phyloP scores from a whole-genome alignment of 2,113 vertebrate genomes.

The Corythaeola cristata region DNA sequence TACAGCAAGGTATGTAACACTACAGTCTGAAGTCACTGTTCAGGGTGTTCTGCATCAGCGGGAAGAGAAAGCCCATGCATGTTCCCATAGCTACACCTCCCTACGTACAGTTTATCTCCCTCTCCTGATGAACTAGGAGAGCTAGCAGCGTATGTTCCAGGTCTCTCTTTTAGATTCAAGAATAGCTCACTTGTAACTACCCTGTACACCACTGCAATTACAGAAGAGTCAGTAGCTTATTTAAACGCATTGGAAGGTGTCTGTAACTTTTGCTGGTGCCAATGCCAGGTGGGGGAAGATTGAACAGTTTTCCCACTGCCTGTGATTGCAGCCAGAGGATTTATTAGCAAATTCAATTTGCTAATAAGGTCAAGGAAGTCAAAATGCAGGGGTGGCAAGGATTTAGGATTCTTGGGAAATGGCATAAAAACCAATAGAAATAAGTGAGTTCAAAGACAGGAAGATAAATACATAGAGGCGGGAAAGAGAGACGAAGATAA shows the following conservation, averaged over 20 bases:
- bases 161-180: neutral
- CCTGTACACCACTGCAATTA: neutral
- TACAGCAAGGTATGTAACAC: neutral
- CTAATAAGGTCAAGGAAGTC: neutral
- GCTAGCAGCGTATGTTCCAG: neutral
- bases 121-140: neutral
- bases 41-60: neutral
- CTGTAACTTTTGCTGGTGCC: neutral
- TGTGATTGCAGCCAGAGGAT: neutral
- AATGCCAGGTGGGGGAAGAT: neutral
- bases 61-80: neutral
- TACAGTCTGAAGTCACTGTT: neutral
- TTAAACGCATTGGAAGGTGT: neutral
- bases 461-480: neutral
- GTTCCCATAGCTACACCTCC: neutral
- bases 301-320: neutral
- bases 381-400: neutral
- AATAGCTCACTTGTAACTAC: neutral
- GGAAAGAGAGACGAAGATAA: neutral
- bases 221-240: neutral
- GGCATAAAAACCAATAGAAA: neutral
- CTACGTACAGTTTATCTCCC: neutral
- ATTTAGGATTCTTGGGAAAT: neutral
- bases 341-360: conserved; percentile 41
- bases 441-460: neutral